phyloP scores from a whole-genome alignment of 2,113 vertebrate species.

The Campylomormyrus tamandua region DNA sequence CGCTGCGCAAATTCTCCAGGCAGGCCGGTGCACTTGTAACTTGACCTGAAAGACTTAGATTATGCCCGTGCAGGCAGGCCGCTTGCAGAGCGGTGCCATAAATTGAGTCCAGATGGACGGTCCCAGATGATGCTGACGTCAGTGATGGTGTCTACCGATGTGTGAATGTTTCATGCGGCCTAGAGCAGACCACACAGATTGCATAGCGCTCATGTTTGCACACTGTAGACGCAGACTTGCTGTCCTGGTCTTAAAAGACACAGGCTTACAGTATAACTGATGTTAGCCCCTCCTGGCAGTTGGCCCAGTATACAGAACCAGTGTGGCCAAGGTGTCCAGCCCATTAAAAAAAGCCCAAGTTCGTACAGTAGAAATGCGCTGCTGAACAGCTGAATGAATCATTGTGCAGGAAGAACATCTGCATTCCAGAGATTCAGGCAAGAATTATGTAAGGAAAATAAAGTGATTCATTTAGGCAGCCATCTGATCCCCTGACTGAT shows the following conservation, averaged over 20 bases:
- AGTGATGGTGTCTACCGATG: not conserved
- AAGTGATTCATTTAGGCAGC: not conserved
- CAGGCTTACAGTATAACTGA: not conserved
- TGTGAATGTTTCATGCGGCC: not conserved
- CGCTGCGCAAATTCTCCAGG: not conserved
- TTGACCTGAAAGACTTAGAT: not conserved
- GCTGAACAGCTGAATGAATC: not conserved
- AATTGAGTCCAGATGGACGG: not conserved
- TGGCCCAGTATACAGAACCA: not conserved
- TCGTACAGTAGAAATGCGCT: not conserved
- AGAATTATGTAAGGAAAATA: not conserved
- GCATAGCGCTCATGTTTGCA: not conserved
- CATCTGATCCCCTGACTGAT: too few species aligned
- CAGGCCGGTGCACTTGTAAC: not conserved
- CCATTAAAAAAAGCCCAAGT: not conserved
- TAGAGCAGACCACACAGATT: not conserved
- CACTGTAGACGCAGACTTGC: not conserved
- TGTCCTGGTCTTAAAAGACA: not conserved
- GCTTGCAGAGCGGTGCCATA: not conserved
- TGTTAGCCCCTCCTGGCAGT: not conserved
- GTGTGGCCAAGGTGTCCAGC: not conserved
- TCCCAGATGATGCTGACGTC: not conserved
- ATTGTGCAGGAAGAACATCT: not conserved
- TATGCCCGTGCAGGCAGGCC: not conserved
- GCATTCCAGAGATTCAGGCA: not conserved